Percentiles rank a stretch among this genome's conserved stretches.
These are phyloP conservation scores for Drosophila quadrilineata DNA, from an alignment of 1,140 invertebrate species.

Conservation along the genomic window DNA sequence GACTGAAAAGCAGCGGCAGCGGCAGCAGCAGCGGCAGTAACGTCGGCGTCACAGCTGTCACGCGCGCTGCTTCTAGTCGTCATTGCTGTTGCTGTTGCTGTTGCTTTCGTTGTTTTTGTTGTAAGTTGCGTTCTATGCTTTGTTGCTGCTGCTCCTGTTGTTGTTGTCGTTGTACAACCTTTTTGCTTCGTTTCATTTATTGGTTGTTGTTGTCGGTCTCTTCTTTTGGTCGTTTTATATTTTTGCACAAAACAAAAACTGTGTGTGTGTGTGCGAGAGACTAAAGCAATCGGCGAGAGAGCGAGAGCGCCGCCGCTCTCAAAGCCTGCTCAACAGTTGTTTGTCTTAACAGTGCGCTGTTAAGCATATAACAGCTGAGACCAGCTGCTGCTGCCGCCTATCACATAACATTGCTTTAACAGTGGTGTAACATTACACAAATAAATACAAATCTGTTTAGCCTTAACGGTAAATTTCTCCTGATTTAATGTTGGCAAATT, in stretches of 20 bases:
- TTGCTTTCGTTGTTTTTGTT: constrained; percentile 32
- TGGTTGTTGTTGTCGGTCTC: not conserved
- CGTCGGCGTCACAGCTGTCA: constrained; percentile 42
- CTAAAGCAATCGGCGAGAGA: constrained; percentile 7
- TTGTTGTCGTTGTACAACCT: constrained; percentile 35
- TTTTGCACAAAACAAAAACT: constrained; percentile 26
- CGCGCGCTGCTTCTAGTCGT: constrained; percentile 25
- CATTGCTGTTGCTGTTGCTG: constrained; percentile 27
- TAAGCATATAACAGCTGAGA: constrained; percentile 19
- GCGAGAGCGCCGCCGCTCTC: constrained; percentile 31
- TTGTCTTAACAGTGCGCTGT: constrained; percentile 36
- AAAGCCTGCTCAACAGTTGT: constrained; percentile 52
- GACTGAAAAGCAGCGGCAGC: constrained; percentile 1
- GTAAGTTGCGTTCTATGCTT: constrained; percentile 27
- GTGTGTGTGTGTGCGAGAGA: constrained; percentile 5
- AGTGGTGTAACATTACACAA: not conserved
- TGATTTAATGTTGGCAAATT: not conserved
- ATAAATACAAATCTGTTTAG: constrained; percentile 4
- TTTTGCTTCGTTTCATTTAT: constrained; percentile 3
- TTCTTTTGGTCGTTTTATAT: constrained; percentile 10
- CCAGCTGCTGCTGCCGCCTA: too few relatives aligned
- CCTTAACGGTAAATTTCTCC: not conserved
- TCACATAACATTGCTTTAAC: too few relatives aligned
- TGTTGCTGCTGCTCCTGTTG: too few relatives aligned
- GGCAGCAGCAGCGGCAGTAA: constrained; percentile 8